Evolutionary conservation across 2,113 vertebrate species (phyloP).

Genomic region (Phaethon lepturus): DNA sequence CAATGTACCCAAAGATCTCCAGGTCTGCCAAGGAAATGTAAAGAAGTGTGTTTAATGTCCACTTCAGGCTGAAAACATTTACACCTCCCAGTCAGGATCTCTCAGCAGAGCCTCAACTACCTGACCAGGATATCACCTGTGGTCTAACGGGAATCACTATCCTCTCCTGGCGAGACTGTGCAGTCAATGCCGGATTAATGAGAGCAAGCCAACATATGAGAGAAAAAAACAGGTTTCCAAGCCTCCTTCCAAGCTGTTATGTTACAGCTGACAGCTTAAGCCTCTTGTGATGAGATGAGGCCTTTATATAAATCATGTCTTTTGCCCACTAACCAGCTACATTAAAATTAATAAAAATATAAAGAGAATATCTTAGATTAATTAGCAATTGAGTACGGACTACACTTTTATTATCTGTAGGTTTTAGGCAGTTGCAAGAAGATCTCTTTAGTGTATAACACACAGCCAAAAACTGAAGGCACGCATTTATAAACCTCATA

Average conservation of each 20-base stretch:
- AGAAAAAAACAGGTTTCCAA: background rate
- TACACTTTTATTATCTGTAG: conserved; percentile 17
- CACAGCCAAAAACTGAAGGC: background rate
- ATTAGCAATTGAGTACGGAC: background rate
- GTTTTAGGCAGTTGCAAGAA: background rate
- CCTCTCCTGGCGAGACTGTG: background rate
- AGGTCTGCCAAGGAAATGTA: background rate
- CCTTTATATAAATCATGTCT: conserved; percentile 14
- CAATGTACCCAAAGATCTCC: background rate
- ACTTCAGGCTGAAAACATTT: background rate
- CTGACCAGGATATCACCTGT: background rate
- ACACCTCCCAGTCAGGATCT: background rate
- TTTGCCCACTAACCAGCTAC: background rate
- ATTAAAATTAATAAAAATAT: conserved; percentile 48
- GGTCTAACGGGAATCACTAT: background rate
- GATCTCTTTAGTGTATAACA: background rate
- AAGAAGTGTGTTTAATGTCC: background rate
- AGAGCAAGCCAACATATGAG: background rate
- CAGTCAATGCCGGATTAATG: background rate
- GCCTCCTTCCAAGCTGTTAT: background rate
- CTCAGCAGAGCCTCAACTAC: background rate
- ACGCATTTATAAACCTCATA: background rate
- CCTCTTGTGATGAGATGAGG: background rate
- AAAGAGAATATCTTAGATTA: conserved; percentile 1
- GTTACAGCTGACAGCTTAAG: background rate